These are phyloP conservation scores for Hypsibius dujardini DNA, from an alignment of 1,140 invertebrate species.

Conservation along the genomic window DNA sequence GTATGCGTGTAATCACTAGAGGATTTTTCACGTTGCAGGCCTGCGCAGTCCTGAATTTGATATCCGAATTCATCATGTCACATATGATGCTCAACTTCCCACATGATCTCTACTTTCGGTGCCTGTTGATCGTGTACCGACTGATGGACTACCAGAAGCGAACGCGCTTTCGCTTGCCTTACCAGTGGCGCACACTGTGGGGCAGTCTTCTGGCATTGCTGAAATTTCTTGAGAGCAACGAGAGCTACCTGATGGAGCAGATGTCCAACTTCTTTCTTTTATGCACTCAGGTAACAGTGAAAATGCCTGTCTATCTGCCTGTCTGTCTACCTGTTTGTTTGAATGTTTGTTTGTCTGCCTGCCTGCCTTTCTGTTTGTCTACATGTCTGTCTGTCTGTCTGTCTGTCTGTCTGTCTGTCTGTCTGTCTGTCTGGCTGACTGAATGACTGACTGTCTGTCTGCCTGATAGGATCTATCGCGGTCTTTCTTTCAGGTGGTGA, in stretches of 20 bases:
- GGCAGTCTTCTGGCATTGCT: not conserved
- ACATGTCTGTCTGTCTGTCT: too few relatives aligned
- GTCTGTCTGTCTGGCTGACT: too few relatives aligned
- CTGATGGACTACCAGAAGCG: constrained; percentile 16
- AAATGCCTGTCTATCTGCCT: too few relatives aligned
- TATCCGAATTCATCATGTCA: constrained; percentile 5
- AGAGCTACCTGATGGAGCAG: not conserved
- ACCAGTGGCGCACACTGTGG: constrained; percentile 14
- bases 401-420: too few relatives aligned
- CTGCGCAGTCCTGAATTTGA: constrained; percentile 1
- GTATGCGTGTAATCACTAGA: too few relatives aligned
- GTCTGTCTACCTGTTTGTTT: too few relatives aligned
- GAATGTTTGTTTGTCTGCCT: too few relatives aligned
- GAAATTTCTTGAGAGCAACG: constrained; percentile 8
- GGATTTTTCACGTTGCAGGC: not conserved
- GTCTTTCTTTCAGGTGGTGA: not conserved
- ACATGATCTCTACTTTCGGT: constrained; percentile 9
- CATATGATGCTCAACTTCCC: constrained; percentile 17
- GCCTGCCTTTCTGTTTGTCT: too few relatives aligned
- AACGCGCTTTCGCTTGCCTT: constrained; percentile 11
- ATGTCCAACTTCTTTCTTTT: constrained; percentile 16
- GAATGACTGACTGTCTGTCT: too few relatives aligned
- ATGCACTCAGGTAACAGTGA: not conserved
- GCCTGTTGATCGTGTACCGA: constrained; percentile 2
- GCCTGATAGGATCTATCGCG: too few relatives aligned